Conservation (phyloP, 1,140 invertebrate species). For the Adoxophyes honmai region DNA sequence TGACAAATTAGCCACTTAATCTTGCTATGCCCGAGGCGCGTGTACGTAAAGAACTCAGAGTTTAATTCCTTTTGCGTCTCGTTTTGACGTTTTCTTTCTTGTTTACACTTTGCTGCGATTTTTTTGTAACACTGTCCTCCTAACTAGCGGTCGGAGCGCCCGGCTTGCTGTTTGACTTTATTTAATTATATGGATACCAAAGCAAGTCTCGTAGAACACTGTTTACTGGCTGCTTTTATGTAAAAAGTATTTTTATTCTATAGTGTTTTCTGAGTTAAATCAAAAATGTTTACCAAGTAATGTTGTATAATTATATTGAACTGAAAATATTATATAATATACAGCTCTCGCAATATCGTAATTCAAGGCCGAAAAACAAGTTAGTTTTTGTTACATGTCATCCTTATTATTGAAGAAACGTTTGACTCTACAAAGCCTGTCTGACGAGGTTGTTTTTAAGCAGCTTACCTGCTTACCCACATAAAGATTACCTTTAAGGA, state of each 20-base stretch:
- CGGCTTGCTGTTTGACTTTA: neutral
- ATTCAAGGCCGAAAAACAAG: too few relatives aligned
- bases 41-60: slow-evolving; percentile 43
- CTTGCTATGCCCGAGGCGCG: slow-evolving; percentile 38
- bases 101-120: slow-evolving; percentile 27
- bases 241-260: too few relatives aligned
- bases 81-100: slow-evolving; percentile 32
- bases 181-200: neutral
- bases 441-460: neutral
- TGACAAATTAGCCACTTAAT: slow-evolving; percentile 72
- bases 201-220: neutral
- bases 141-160: neutral
- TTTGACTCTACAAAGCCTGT: neutral
- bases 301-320: too few relatives aligned
- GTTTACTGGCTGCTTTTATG: too few relatives aligned
- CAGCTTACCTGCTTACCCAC: neutral
- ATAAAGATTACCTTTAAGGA: neutral
- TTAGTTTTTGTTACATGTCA: neutral
- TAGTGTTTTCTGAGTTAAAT: too few relatives aligned
- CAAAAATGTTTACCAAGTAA: too few relatives aligned
- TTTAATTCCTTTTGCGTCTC: slow-evolving; percentile 41
- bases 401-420: neutral
- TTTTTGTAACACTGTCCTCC: slow-evolving; percentile 7
- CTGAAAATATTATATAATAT: too few relatives aligned
- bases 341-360: too few relatives aligned